phyloP scores from a whole-genome alignment of 2,888 invertebrate species.

The Parnassius apollo region DNA sequence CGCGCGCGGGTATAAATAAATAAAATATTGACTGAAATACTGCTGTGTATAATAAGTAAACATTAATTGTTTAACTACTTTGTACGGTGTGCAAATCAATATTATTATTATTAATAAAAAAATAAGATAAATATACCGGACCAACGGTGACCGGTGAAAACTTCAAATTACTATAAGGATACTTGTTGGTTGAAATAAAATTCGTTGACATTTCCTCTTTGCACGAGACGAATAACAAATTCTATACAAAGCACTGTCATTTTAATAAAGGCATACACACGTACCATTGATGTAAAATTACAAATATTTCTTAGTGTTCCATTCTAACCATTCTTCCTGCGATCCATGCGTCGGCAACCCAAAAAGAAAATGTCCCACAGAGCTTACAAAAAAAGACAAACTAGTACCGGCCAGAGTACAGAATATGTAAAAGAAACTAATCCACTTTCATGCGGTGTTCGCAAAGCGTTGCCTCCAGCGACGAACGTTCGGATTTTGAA shows the following conservation, averaged over 20 bases:
- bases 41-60: too few species aligned
- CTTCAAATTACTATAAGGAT: too few species aligned
- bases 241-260: background rate
- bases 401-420: constrained; percentile 10
- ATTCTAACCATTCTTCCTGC: background rate
- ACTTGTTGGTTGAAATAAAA: too few species aligned
- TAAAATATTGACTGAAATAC: too few species aligned
- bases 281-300: background rate
- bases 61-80: too few species aligned
- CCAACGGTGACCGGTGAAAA: too few species aligned
- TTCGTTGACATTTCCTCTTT: too few species aligned
- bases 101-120: too few species aligned
- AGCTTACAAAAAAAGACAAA: constrained; percentile 12
- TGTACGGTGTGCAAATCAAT: too few species aligned
- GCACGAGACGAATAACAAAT: too few species aligned
- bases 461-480: constrained; percentile 63
- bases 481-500: constrained; percentile 70
- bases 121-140: too few species aligned
- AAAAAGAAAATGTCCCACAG: constrained; percentile 32
- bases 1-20: too few species aligned
- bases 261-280: background rate
- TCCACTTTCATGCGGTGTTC: constrained; percentile 44
- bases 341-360: constrained; percentile 31
- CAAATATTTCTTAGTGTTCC: background rate
- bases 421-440: constrained; percentile 31